These are phyloP conservation scores for Drosophila auraria DNA, from an alignment of 1,140 invertebrate genomes.

Conservation along the genomic window DNA sequence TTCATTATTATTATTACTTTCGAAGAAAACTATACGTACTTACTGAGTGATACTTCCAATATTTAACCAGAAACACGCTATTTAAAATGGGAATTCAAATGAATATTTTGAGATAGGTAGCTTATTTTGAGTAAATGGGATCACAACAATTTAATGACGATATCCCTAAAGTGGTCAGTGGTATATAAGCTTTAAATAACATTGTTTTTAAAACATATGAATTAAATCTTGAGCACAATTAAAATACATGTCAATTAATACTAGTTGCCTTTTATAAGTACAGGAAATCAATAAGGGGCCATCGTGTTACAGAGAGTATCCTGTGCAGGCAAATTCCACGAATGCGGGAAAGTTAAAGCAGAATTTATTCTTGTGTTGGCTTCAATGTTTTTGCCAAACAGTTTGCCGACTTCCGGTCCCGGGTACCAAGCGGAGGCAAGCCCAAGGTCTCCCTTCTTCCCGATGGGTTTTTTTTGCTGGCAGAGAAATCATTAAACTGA, in stretches of 20 bases:
- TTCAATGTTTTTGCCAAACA: slow-evolving; percentile 52
- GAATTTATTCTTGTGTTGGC: neutral
- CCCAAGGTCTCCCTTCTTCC: slow-evolving; percentile 24
- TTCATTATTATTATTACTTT: neutral
- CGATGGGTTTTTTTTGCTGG: slow-evolving; percentile 56
- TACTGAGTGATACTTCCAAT: neutral
- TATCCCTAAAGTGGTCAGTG: too few relatives aligned
- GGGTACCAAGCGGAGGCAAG: slow-evolving; percentile 64
- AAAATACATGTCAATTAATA: neutral
- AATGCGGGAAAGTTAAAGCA: slow-evolving; percentile 7
- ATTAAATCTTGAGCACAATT: neutral
- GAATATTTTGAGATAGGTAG: too few relatives aligned
- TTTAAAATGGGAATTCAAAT: neutral
- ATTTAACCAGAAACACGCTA: neutral
- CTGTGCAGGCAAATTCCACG: slow-evolving; percentile 22
- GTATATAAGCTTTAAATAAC: neutral
- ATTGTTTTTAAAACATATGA: neutral
- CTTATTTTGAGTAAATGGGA: neutral
- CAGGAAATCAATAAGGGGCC: neutral
- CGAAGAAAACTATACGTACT: neutral
- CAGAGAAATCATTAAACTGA: slow-evolving; percentile 75
- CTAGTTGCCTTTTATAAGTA: neutral
- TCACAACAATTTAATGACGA: neutral
- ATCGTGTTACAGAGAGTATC: neutral
- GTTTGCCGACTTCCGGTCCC: slow-evolving; percentile 68